phyloP scores from a whole-genome alignment of 2,797 vertebrate species.

The Halcyon smyrnensis region DNA sequence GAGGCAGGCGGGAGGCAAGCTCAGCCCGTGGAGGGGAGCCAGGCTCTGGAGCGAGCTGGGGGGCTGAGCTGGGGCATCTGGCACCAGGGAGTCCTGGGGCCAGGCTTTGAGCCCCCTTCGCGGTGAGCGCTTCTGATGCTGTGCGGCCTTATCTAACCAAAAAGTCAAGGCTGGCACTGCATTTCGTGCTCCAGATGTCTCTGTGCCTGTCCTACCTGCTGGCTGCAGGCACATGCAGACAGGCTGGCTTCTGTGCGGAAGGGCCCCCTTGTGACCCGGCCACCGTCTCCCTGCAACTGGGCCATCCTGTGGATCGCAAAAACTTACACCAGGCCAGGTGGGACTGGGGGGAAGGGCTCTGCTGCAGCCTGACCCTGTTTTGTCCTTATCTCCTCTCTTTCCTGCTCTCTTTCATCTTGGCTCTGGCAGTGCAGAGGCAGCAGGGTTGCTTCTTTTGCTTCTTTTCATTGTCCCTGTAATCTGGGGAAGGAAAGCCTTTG shows the following conservation, averaged over 20 bases:
- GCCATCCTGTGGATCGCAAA: fast-evolving
- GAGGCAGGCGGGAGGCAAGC: neutral
- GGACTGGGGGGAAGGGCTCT: neutral
- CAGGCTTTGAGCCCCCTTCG: neutral
- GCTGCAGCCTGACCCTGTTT: neutral
- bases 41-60: no score
- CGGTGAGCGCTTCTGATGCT: fast-evolving
- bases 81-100: fast-evolving
- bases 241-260: neutral
- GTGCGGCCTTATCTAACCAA: neutral
- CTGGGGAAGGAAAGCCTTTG: neutral
- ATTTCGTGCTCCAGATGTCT: neutral
- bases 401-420: neutral
- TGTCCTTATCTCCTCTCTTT: neutral
- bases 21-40: fast-evolving
- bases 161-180: fast-evolving
- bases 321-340: fast-evolving
- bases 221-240: neutral
- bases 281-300: neutral
- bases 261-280: neutral
- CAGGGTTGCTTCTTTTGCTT: neutral
- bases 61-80: neutral
- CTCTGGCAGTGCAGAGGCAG: neutral
- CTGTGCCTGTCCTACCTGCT: neutral
- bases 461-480: neutral